Conservation (phyloP, 2,113 vertebrate species). For the Epinephelus fuscoguttatus region DNA sequence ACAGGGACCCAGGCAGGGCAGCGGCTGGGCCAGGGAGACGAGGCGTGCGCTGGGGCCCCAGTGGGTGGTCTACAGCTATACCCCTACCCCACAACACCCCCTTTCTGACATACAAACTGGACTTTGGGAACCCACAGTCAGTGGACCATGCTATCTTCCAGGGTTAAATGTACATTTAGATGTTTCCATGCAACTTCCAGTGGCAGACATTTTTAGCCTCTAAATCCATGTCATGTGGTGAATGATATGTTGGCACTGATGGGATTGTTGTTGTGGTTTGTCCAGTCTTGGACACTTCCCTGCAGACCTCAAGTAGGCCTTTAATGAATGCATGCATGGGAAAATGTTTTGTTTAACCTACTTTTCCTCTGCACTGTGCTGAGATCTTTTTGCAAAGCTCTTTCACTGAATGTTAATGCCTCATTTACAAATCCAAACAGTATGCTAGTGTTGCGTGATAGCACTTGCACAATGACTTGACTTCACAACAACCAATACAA, state of each 20-base stretch:
- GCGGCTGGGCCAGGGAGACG: constrained; percentile 53
- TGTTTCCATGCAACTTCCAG: constrained; percentile 32
- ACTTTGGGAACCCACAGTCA: constrained; percentile 52
- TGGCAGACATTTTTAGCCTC: constrained; percentile 47
- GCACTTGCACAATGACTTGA: background rate
- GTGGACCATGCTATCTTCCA: constrained; percentile 38
- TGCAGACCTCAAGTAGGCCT: constrained; percentile 43
- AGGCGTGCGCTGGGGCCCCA: constrained; percentile 66
- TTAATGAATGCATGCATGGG: constrained; percentile 32
- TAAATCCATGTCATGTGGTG: constrained; percentile 17
- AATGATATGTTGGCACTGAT: constrained; percentile 29
- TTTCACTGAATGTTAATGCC: background rate
- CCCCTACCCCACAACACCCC: background rate
- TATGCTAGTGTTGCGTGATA: background rate
- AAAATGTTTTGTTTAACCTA: constrained; percentile 28
- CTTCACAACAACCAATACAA: background rate
- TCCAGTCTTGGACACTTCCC: constrained; percentile 9
- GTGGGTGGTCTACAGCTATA: constrained; percentile 82
- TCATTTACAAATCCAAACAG: constrained; percentile 5
- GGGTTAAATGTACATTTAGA: constrained; percentile 32
- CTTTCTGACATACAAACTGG: constrained; percentile 49
- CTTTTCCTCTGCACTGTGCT: constrained; percentile 12
- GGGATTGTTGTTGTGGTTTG: constrained; percentile 49
- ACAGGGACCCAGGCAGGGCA: constrained; percentile 56
- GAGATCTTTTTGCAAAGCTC: constrained; percentile 5